Evolutionary conservation across 2,888 invertebrate species (phyloP).

Genomic region (Trachelus troglodyta): DNA sequence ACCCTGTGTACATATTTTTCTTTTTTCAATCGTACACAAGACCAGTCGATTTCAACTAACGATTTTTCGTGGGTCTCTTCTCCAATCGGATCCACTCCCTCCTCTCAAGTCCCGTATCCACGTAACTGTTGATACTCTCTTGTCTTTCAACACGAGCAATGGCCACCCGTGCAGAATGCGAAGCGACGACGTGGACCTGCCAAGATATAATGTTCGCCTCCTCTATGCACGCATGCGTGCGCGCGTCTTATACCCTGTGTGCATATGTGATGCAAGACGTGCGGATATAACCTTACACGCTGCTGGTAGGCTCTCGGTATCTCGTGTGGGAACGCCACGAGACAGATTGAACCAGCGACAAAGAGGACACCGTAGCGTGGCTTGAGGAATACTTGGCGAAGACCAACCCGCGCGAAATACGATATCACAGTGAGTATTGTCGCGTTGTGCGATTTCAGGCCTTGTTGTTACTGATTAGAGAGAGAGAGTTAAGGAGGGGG

Average conservation of each 20-base stretch:
- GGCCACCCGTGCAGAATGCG: constrained; percentile 51
- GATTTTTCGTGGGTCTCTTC: background rate
- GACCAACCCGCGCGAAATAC: constrained; percentile 36
- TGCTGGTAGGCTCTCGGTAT: constrained; percentile 32
- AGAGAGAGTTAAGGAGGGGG: constrained; percentile 18
- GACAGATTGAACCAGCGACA: background rate
- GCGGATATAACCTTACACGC: constrained; percentile 54
- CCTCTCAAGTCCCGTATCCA: background rate
- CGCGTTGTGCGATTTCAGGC: background rate
- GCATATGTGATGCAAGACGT: constrained; percentile 16
- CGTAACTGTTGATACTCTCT: background rate
- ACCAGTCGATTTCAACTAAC: background rate
- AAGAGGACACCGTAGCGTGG: constrained; percentile 7
- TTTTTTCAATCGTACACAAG: background rate
- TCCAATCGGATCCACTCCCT: too few species aligned
- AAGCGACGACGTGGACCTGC: constrained; percentile 34
- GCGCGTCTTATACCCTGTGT: background rate
- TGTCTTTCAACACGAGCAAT: background rate
- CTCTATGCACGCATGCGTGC: background rate
- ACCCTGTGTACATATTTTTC: background rate
- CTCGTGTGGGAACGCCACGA: constrained; percentile 49
- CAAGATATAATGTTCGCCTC: background rate
- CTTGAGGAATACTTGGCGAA: constrained; percentile 34
- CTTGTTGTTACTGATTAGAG: constrained; percentile 18
- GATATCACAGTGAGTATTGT: constrained; percentile 25